Evolutionary conservation across 2,797 vertebrate genomes (phyloP).

Genomic region (Alca torda): DNA sequence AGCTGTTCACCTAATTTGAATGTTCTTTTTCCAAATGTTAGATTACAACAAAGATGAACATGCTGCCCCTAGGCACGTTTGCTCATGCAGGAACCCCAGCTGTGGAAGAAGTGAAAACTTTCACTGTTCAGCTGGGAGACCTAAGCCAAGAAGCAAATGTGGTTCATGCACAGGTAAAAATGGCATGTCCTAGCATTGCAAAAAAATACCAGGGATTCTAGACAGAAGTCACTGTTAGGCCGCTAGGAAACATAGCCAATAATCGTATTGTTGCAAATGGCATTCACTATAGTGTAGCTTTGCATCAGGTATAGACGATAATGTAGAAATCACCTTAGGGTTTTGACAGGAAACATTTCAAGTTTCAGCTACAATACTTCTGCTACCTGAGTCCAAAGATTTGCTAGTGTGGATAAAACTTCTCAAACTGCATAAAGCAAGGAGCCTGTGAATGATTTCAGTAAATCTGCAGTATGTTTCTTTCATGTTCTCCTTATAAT

Average conservation of each 20-base stretch:
- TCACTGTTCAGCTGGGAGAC: conserved; percentile 77
- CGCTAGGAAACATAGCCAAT: background rate
- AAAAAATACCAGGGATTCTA: background rate
- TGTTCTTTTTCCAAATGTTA: conserved; percentile 62
- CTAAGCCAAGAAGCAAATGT: conserved; percentile 74
- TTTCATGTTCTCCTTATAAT: background rate
- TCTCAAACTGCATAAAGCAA: background rate
- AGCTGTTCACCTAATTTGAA: background rate
- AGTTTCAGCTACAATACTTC: background rate
- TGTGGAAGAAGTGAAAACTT: conserved; percentile 81
- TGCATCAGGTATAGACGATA: background rate
- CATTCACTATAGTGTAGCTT: background rate
- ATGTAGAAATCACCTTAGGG: background rate
- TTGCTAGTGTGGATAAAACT: background rate
- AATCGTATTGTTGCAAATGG: background rate
- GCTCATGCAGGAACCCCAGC: conserved; percentile 69
- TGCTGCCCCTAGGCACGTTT: conserved; percentile 61
- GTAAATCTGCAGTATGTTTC: background rate
- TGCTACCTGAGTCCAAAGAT: background rate
- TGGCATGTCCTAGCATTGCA: background rate
- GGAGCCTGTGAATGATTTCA: background rate
- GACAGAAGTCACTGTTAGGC: background rate
- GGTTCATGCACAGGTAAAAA: conserved; percentile 75
- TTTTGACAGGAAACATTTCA: background rate
- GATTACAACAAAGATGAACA: conserved; percentile 77